Percentiles rank a stretch among this genome's conserved stretches.
These are phyloP conservation scores for Polypedilum vanderplanki DNA, from an alignment of 1,140 invertebrate genomes.

Conservation along the genomic window DNA sequence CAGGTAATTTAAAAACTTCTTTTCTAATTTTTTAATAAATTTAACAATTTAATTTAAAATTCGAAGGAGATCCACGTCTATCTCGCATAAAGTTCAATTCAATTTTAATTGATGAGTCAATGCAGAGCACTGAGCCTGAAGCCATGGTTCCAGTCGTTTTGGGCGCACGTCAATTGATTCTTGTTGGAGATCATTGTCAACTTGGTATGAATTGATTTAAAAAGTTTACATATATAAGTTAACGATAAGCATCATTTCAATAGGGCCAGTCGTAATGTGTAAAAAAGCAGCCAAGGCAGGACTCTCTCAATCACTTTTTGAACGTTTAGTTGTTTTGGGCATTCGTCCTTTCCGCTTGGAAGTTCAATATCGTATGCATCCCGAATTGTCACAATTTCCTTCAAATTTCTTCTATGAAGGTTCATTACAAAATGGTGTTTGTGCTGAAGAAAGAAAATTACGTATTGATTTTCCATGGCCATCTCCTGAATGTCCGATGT, in stretches of 20 bases:
- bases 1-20: constrained; percentile 52
- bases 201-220: constrained; percentile 52
- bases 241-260: neutral
- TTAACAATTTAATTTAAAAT: too few species aligned
- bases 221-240: neutral
- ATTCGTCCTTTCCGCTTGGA: constrained; percentile 91
- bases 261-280: constrained; percentile 93
- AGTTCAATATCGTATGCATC: constrained; percentile 99
- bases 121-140: constrained; percentile 95
- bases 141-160: constrained; percentile 98
- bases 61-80: constrained; percentile 73
- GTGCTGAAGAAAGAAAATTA: constrained; percentile 83
- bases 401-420: constrained; percentile 99
- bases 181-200: constrained; percentile 99
- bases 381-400: constrained; percentile 92
- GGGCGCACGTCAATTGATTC: constrained; percentile 90
- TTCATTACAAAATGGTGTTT: constrained; percentile 96
- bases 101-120: constrained; percentile 96
- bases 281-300: constrained; percentile 97
- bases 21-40: too few species aligned
- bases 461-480: constrained; percentile 99
- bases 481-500: constrained; percentile 92
- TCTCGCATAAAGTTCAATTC: constrained; percentile 90
- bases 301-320: constrained; percentile 94
- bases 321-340: constrained; percentile 91